These are phyloP conservation scores for Apeltes quadracus DNA, from an alignment of 2,113 vertebrate species.

Conservation along the genomic window DNA sequence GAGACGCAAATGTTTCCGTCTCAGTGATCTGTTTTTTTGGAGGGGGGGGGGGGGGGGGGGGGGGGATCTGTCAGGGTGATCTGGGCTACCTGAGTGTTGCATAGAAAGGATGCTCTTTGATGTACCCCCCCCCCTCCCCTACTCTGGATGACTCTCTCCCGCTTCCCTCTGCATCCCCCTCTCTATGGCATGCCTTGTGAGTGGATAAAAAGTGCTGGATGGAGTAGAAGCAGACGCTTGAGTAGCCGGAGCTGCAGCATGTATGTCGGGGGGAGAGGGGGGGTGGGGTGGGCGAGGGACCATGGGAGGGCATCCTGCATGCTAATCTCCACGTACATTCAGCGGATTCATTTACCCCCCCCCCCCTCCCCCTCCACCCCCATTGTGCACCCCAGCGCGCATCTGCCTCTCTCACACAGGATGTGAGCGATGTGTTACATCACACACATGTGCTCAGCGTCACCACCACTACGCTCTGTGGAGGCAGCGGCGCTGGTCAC, in stretches of 20 bases:
- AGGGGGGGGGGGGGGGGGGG: not conserved
- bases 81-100: constrained; percentile 31
- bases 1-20: not conserved
- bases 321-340: constrained; percentile 53
- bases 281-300: constrained; percentile 61
- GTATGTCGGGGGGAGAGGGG: no score
- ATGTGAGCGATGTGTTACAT: constrained; percentile 49
- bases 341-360: constrained; percentile 17
- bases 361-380: not conserved
- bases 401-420: constrained; percentile 38
- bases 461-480: constrained; percentile 10
- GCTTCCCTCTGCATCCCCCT: constrained; percentile 55
- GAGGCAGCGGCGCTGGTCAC: constrained; percentile 15
- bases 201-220: constrained; percentile 58
- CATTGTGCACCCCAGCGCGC: constrained; percentile 26
- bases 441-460: constrained; percentile 51
- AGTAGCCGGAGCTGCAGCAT: constrained; percentile 59
- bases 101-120: constrained; percentile 57
- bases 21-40: constrained; percentile 10
- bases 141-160: constrained; percentile 56
- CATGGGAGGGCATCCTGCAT: constrained; percentile 60
- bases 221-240: constrained; percentile 33
- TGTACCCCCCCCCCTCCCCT: constrained; percentile 25
- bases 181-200: constrained; percentile 64
- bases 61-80: constrained; percentile 6